Percentiles rank a stretch among this genome's conserved stretches.
Conservation (phyloP, 2,888 invertebrate species). For the Frankliniella intonsa region DNA sequence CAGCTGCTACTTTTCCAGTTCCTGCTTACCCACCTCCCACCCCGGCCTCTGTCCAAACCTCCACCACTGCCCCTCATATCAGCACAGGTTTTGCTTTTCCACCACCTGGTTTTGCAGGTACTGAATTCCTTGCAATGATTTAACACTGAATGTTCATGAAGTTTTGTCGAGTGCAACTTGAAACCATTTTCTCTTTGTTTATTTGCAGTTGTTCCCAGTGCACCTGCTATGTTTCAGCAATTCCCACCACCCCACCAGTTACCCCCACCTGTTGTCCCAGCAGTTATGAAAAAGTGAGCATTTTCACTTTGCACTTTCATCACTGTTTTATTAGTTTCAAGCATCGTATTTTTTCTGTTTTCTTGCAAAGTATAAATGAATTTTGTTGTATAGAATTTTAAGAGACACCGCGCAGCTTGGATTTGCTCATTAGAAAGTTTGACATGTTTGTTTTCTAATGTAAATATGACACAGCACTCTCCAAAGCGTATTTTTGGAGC, state of each 20-base stretch:
- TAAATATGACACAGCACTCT: neutral
- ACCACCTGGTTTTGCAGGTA: neutral
- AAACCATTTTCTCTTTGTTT: neutral
- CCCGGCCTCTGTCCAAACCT: constrained; percentile 34
- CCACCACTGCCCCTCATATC: constrained; percentile 31
- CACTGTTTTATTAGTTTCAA: neutral
- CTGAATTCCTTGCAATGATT: neutral
- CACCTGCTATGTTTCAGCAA: neutral
- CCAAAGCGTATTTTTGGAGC: neutral
- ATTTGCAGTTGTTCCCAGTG: neutral
- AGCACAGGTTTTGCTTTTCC: neutral
- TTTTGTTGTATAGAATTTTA: constrained; percentile 5
- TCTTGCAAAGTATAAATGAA: neutral
- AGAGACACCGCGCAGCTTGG: neutral
- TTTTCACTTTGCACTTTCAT: no score
- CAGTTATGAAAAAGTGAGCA: neutral
- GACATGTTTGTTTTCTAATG: constrained; percentile 5
- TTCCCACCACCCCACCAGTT: neutral
- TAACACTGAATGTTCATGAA: neutral
- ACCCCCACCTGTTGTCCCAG: neutral
- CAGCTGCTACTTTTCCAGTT: constrained; percentile 35
- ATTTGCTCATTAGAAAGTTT: constrained; percentile 17
- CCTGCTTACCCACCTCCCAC: constrained; percentile 37
- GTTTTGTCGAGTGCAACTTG: neutral
- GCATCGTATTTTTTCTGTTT: neutral